Evolutionary conservation across 2,113 vertebrate genomes (phyloP).

Genomic region (Marcusenius ussheri): DNA sequence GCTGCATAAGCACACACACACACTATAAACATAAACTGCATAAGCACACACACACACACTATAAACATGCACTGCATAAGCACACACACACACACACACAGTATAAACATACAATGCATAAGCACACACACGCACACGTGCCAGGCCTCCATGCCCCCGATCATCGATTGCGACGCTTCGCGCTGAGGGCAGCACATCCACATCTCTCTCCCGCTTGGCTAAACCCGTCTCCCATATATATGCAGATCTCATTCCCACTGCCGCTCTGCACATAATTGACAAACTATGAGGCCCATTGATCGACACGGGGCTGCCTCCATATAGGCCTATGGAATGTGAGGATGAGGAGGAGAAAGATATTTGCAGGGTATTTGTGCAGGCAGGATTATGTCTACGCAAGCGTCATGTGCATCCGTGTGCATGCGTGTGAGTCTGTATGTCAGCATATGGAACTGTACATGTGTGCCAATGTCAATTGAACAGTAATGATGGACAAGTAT

Average conservation of each 20-base stretch:
- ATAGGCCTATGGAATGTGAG: not conserved
- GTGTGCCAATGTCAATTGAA: not conserved
- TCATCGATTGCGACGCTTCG: constrained; percentile 29
- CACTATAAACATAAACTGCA: not conserved
- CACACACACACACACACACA: constrained; percentile 4
- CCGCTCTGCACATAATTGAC: constrained; percentile 49
- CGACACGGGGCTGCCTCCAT: constrained; percentile 32
- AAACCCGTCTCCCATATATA: constrained; percentile 59
- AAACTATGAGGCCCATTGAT: constrained; percentile 64
- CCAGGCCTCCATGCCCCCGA: not conserved
- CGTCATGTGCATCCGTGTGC: constrained; percentile 12
- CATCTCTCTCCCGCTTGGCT: constrained; percentile 53
- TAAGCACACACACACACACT: not conserved
- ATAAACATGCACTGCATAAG: not conserved
- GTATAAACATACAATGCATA: not conserved
- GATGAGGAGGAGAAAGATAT: not conserved
- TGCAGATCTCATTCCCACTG: constrained; percentile 61
- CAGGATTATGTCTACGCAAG: not conserved
- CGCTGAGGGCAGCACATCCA: constrained; percentile 60
- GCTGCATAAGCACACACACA: not conserved
- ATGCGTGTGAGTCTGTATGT: constrained; percentile 26
- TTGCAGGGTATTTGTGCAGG: not conserved
- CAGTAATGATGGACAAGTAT: not conserved
- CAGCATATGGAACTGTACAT: not conserved
- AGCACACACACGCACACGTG: not conserved